These are phyloP conservation scores for Mesocentrotus franciscanus DNA, from an alignment of 53 echinoderm and acorn worm species.

Conservation along the genomic window DNA sequence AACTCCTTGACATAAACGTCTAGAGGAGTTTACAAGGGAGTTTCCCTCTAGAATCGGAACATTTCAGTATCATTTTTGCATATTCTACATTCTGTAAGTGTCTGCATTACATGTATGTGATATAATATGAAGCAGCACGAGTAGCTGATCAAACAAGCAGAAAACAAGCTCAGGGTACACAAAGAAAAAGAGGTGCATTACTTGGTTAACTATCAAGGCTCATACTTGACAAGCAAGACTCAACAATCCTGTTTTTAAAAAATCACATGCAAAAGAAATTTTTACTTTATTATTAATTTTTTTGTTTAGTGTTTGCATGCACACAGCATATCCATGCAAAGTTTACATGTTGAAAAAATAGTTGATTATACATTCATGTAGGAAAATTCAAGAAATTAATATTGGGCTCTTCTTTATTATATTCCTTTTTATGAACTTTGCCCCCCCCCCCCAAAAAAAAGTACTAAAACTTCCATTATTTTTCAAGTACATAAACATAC, in stretches of 20 bases:
- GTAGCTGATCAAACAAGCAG: not conserved
- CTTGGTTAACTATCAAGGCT: not conserved
- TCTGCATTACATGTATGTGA: not conserved
- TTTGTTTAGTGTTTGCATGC: not conserved
- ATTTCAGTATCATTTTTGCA: conserved; percentile 13
- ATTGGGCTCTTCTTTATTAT: too few species aligned
- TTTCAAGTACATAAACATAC: too few species aligned
- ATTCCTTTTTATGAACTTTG: too few species aligned
- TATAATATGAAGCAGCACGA: not conserved
- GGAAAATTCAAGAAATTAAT: not conserved
- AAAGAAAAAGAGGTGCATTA: not conserved
- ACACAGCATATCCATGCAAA: conserved; percentile 29
- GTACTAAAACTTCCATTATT: not conserved
- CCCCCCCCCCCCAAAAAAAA: too few species aligned
- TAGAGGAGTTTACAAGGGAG: not conserved
- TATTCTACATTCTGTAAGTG: not conserved
- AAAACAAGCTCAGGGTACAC: not conserved
- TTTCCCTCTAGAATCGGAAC: not conserved
- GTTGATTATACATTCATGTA: not conserved
- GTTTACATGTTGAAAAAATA: not conserved
- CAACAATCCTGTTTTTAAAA: not conserved
- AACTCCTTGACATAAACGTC: not conserved
- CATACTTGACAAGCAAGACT: not conserved
- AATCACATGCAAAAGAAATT: not conserved
- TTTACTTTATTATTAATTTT: not conserved